Base-by-base conservation (phyloP, 2,888 invertebrate species). In the Neoaliturus tenellus region DNA sequence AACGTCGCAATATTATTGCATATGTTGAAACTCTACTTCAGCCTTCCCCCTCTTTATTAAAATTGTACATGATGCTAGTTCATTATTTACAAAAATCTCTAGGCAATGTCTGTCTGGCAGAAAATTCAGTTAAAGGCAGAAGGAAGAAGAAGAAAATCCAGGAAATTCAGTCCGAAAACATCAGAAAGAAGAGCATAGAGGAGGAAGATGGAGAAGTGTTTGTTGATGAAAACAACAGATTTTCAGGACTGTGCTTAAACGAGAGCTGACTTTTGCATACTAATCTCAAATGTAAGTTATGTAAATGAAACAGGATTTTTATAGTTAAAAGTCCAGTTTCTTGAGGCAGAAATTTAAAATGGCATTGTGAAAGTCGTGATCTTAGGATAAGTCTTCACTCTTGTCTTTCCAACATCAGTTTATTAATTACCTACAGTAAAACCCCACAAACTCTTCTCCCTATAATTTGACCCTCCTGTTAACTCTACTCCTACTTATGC, bases 1-100 rank as follows among this genome's bases (percentile, higher is more conserved):
- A 91, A 85, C 92, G 94, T 28, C 85, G 89, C 0, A 92, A 94
- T 87, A 90, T 94, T 0, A 89, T 91, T 33, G 88, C 88, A 55
- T 95, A 93, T 88, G 89, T 95, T 0, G 90, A 91, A 69, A 71
- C 85, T 31, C 82, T 89, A 8, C 87, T 92, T 23, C 84, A 88
- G 85, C 85, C 89, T 81, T 89, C 90, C 4, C 90, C 90, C n/a
- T 89, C 88, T 82, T 85, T 91, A 31, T 86, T 89, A 17, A 87
- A 86, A 67, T 44, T 91, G 48, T 89, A 90, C 84, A 80, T 31
- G 31, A 25, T 17, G 90, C 83, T 84, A 23, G 41, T 25, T 4
- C 14, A 28, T 62, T 41, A 41, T 25, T 20, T 67, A 41, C 20
- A 81, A 14, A n/a, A 23, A 8, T 20, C 14, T 20, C 25, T 69